Percentiles rank a stretch among this genome's conserved stretches.
Conservation (phyloP, 2,888 invertebrate genomes). For the Sympetrum striolatum region DNA sequence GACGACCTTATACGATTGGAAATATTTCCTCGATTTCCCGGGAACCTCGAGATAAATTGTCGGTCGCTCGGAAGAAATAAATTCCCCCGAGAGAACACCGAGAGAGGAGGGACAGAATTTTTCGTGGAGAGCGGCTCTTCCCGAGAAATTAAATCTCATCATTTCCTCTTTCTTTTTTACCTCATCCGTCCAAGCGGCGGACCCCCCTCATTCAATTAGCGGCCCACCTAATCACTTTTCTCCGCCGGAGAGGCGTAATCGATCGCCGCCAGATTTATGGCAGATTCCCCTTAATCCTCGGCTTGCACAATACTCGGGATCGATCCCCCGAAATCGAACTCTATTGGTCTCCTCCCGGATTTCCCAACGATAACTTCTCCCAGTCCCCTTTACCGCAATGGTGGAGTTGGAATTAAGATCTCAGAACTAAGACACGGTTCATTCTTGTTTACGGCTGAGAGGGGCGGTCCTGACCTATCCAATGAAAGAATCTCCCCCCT, state of each 20-base stretch:
- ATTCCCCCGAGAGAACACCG: no score
- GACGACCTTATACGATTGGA: no score
- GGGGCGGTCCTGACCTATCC: slow-evolving; percentile 20
- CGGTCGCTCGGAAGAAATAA: no score
- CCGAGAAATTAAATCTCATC: no score
- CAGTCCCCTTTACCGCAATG: neutral
- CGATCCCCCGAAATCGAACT: neutral
- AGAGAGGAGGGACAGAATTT: no score
- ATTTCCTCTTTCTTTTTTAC: no score
- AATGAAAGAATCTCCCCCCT: neutral
- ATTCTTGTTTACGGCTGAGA: neutral
- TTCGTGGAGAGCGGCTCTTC: no score
- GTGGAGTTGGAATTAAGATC: neutral
- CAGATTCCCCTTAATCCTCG: neutral
- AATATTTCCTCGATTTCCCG: no score
- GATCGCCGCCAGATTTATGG: neutral
- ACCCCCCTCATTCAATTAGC: no score
- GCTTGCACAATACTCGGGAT: neutral
- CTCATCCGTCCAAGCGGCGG: no score
- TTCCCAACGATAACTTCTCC: neutral
- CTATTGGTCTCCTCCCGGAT: neutral
- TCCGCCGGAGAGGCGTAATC: neutral
- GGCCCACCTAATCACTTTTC: neutral
- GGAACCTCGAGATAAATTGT: no score
- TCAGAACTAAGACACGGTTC: neutral